Percentiles rank a stretch among this genome's conserved stretches.
These are phyloP conservation scores for Diabrotica undecimpunctata DNA, from an alignment of 1,140 invertebrate species.

Conservation along the genomic window DNA sequence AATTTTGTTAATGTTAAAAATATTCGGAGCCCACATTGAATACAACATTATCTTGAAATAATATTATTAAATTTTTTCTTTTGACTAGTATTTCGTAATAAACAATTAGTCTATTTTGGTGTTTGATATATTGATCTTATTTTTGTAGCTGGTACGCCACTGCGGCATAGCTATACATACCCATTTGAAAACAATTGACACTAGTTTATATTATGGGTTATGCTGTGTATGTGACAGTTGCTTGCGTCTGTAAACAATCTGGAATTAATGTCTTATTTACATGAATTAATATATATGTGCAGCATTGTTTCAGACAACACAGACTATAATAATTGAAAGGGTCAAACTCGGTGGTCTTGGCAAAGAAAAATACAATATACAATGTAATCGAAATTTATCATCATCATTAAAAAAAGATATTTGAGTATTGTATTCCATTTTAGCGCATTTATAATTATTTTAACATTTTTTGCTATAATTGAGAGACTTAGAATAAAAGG, in stretches of 20 bases:
- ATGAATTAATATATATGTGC: slow-evolving; percentile 12
- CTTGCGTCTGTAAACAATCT: slow-evolving; percentile 15
- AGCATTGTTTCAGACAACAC: slow-evolving; percentile 8
- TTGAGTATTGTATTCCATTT: no score
- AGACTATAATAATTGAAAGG: slow-evolving; percentile 10
- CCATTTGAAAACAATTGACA: slow-evolving; percentile 16
- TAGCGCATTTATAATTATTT: no score
- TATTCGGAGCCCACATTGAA: no score
- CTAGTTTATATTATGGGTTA: slow-evolving; percentile 18
- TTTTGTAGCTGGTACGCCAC: background rate
- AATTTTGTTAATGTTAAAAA: no score
- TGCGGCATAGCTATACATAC: background rate
- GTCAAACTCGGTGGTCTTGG: background rate
- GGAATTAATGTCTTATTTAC: slow-evolving; percentile 21
- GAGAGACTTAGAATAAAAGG: no score
- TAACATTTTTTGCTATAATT: no score
- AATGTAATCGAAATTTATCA: background rate
- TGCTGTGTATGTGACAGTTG: slow-evolving; percentile 14
- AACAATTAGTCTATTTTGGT: no score
- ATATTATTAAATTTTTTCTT: no score
- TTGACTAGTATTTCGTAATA: no score
- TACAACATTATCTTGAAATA: no score
- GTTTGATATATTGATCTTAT: no score
- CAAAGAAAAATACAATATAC: background rate
- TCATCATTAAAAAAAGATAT: background rate